phyloP scores from a whole-genome alignment of 37 sponge, comb jelly and placozoan genomes.

The Aplysina aerophoba region DNA sequence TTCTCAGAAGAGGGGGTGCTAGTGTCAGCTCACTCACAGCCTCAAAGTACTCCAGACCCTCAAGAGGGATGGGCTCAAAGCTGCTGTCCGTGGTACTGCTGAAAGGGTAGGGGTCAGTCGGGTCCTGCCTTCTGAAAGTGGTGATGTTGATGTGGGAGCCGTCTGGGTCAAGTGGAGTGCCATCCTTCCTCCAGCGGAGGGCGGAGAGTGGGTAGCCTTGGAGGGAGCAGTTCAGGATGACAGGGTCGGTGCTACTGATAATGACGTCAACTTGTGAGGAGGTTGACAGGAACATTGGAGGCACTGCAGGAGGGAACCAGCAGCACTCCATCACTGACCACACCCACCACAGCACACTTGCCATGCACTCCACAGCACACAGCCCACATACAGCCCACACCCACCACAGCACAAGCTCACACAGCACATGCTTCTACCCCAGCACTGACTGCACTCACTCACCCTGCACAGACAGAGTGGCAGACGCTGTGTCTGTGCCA shows the following conservation, averaged over 20 bases:
- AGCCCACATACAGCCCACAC: neutral
- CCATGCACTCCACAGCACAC: no score
- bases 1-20: slow-evolving; percentile 22
- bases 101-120: neutral
- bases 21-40: slow-evolving; percentile 49
- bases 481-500: slow-evolving; percentile 23
- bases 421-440: neutral
- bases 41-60: slow-evolving; percentile 42
- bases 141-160: neutral
- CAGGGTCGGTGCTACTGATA: neutral
- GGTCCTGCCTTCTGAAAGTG: slow-evolving; percentile 12
- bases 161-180: neutral
- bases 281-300: neutral
- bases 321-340: no score
- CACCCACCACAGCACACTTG: no score
- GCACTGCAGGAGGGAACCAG: neutral
- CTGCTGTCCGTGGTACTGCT: neutral
- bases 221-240: neutral
- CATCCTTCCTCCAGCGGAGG: neutral
- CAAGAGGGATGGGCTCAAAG: neutral
- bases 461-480: slow-evolving; percentile 78
- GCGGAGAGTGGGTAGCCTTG: slow-evolving; percentile 1
- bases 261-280: neutral
- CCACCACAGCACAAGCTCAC: no score
- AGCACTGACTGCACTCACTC: slow-evolving; percentile 15